Evolutionary conservation across 2,797 vertebrate genomes (phyloP), one percentile per base, ranked within the genome.

Genomic region (Lithobates pipiens): DNA sequence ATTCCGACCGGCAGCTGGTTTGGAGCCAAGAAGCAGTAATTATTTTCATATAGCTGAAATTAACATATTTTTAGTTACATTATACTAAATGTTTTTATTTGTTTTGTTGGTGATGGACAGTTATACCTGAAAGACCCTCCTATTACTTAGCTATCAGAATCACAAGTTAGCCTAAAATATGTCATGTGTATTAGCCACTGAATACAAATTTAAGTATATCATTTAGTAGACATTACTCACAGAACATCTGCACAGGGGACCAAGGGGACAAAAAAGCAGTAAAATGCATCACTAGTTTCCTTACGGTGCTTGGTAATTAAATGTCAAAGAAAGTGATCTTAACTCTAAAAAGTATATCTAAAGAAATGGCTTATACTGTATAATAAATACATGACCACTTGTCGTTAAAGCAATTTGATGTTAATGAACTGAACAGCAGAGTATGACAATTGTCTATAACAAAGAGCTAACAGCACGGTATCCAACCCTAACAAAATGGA

Each of bases 381-480:
- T 71, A 39, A 36, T 36, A 71, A 71, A 71, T 71, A 23, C 69
- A 70, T 71, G 44, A 36, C 50, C 29, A 70, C n/a, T 67, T 50
- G 27, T 54, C 78, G 69, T 54, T 44, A 50, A 71, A 34, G 42
- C 8, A n/a, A 70, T 54, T 80, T 23, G 54, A 71, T 46, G 27
- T 34, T 80, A 57, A 57, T 71, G 70, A 67, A 36, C 68, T 71
- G 65, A 18, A 7, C 11, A 71, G 25, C 69, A 71, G 54, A 71
- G 34, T 50, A 10, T 69, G 18, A 25, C 8, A 25, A 74, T 67
- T 74, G n/a, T 36, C 74, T 76, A 36, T 54, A 61, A 61, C 42
- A 76, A 67, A 10, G 63, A 50, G 23, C 65, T 71, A 39, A 61
- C 75, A 84, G 46, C 65, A 70, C 44, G 65, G 18, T 2, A 18